phyloP scores from a whole-genome alignment of 2,888 invertebrate genomes.

The Ectropis crepuscularia region DNA sequence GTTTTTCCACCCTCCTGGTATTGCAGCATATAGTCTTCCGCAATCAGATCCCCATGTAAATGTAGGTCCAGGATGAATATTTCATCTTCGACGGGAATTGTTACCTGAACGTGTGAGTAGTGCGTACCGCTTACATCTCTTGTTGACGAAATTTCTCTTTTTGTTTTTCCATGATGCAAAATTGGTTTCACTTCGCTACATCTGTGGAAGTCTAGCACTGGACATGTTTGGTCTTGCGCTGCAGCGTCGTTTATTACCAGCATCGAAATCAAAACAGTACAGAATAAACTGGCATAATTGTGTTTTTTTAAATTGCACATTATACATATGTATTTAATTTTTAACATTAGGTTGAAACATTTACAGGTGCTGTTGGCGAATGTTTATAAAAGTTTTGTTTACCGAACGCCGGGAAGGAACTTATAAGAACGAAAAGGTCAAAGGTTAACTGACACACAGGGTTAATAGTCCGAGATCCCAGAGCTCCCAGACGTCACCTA shows the following conservation, averaged over 20 bases:
- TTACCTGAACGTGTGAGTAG: constrained; percentile 83
- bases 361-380: too few species aligned
- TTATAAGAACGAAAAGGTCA: too few species aligned
- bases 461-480: too few species aligned
- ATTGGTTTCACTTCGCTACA: constrained; percentile 88
- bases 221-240: constrained; percentile 40
- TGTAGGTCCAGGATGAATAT: constrained; percentile 88
- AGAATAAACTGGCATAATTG: background rate
- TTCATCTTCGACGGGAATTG: constrained; percentile 87
- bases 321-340: too few species aligned
- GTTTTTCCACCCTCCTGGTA: constrained; percentile 84
- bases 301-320: too few species aligned
- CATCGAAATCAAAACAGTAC: background rate
- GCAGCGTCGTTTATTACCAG: background rate
- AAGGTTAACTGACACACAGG: too few species aligned
- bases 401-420: too few species aligned
- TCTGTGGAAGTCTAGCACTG: constrained; percentile 86
- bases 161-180: constrained; percentile 90
- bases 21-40: constrained; percentile 87
- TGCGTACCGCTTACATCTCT: constrained; percentile 86
- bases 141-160: constrained; percentile 88
- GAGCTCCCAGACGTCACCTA: too few species aligned
- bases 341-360: too few species aligned
- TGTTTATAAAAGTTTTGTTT: too few species aligned
- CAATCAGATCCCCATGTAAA: constrained; percentile 89